Percentiles rank a stretch among this genome's conserved stretches.
phyloP scores from a whole-genome alignment of 2,797 vertebrate genomes.

The Spheniscus humboldti region DNA sequence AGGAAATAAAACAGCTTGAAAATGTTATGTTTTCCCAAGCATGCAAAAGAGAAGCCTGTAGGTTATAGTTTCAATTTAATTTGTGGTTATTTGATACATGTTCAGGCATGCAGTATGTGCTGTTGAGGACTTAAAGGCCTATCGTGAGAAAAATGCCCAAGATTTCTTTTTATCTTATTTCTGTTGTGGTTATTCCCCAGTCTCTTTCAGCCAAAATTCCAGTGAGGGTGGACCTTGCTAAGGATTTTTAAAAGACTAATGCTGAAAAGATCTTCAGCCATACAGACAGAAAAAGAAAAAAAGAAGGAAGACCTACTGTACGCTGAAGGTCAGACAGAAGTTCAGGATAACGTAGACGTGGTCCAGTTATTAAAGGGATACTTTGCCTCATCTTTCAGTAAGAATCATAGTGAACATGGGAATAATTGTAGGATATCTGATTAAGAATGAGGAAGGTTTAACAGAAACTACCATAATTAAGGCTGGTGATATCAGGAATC shows the following conservation, averaged over 20 bases:
- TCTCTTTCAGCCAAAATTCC: background rate
- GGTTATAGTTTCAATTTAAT: background rate
- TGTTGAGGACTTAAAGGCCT: background rate
- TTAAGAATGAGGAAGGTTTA: background rate
- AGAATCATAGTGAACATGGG: background rate
- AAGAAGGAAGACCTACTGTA: background rate
- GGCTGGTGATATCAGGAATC: background rate
- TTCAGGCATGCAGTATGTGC: background rate
- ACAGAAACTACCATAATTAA: background rate
- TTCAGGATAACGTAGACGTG: background rate
- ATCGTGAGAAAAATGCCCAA: background rate
- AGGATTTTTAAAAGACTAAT: background rate
- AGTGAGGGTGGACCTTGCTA: background rate
- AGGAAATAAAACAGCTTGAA: slow-evolving; percentile 33
- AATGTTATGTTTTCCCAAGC: background rate
- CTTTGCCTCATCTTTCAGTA: background rate
- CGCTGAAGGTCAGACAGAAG: background rate
- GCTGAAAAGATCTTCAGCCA: background rate
- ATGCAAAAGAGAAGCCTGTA: background rate
- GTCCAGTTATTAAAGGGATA: background rate
- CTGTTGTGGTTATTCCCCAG: background rate
- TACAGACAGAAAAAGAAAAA: background rate
- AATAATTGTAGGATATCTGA: background rate
- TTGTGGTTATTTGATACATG: background rate
- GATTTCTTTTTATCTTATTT: background rate